These are phyloP conservation scores for Drosophila setifemur DNA, from an alignment of 1,140 invertebrate species.

Conservation along the genomic window DNA sequence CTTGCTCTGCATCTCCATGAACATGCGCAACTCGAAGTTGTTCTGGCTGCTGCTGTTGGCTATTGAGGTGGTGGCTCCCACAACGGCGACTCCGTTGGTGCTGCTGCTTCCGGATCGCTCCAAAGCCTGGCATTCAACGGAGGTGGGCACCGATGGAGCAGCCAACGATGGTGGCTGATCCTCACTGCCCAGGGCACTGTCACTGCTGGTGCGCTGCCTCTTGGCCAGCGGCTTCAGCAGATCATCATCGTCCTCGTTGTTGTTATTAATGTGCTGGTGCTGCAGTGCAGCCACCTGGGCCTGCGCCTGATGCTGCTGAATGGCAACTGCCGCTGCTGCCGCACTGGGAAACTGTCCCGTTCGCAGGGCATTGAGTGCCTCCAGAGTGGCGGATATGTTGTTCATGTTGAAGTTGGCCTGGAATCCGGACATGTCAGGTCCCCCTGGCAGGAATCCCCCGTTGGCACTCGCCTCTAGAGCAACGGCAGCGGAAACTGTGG, in stretches of 20 bases:
- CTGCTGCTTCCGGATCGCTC: conserved; percentile 44
- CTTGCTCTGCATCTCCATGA: conserved; percentile 82
- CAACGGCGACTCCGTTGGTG: conserved; percentile 16
- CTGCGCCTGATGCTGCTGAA: conserved; percentile 73
- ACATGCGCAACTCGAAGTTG: conserved; percentile 66
- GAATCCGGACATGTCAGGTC: conserved; percentile 62
- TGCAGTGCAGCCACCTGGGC: conserved; percentile 53
- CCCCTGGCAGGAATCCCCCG: conserved; percentile 50
- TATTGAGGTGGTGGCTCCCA: neutral
- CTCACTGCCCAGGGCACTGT: conserved; percentile 41
- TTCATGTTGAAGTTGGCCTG: conserved; percentile 76
- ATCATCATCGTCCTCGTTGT: conserved; percentile 62
- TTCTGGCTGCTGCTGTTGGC: conserved; percentile 9
- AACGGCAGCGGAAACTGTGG: conserved; percentile 29
- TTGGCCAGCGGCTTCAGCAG: conserved; percentile 56
- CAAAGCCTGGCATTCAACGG: conserved; percentile 49
- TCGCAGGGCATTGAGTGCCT: conserved; percentile 76
- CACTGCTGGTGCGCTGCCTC: conserved; percentile 70
- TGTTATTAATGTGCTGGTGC: conserved; percentile 56
- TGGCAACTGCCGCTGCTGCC: conserved; percentile 70
- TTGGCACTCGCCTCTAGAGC: conserved; percentile 43
- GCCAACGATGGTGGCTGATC: conserved; percentile 40
- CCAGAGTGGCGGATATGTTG: conserved; percentile 80
- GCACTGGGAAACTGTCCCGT: conserved; percentile 71
- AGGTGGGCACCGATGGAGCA: conserved; percentile 6